Evolutionary conservation across 2,888 invertebrate genomes (phyloP).

Genomic region (Eugnorisma glareosa): DNA sequence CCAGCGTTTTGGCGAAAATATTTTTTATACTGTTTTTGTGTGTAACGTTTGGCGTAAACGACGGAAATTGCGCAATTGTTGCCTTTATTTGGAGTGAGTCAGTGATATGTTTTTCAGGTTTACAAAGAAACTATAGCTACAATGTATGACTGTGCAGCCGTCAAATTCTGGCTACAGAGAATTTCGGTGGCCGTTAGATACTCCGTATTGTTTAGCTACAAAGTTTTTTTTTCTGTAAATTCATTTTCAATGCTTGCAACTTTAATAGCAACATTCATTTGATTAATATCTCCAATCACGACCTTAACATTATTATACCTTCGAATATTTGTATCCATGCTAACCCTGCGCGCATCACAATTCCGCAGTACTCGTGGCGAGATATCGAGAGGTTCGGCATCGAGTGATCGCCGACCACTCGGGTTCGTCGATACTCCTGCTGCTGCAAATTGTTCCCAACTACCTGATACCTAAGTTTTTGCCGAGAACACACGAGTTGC

Average conservation of each 20-base stretch:
- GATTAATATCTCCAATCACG: too few relatives aligned
- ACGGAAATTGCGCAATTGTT: conserved; percentile 29
- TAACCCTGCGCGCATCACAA: conserved; percentile 58
- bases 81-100: conserved; percentile 17
- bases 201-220: neutral
- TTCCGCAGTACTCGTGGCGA: conserved; percentile 52
- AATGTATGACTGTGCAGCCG: neutral
- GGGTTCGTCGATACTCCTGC: conserved; percentile 58
- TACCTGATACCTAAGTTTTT: conserved; percentile 60
- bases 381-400: conserved; percentile 64
- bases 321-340: neutral
- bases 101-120: too few relatives aligned
- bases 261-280: neutral
- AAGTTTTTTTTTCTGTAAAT: neutral
- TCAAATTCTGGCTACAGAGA: neutral
- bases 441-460: conserved; percentile 61
- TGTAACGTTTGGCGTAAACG: conserved; percentile 33
- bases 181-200: neutral
- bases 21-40: conserved; percentile 37
- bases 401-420: conserved; percentile 61
- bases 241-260: neutral
- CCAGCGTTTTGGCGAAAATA: conserved; percentile 36
- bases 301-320: neutral
- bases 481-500: conserved; percentile 39
- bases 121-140: neutral